These are phyloP conservation scores for Nothobranchius furzeri DNA, from an alignment of 2,113 vertebrate genomes.

Conservation along the genomic window DNA sequence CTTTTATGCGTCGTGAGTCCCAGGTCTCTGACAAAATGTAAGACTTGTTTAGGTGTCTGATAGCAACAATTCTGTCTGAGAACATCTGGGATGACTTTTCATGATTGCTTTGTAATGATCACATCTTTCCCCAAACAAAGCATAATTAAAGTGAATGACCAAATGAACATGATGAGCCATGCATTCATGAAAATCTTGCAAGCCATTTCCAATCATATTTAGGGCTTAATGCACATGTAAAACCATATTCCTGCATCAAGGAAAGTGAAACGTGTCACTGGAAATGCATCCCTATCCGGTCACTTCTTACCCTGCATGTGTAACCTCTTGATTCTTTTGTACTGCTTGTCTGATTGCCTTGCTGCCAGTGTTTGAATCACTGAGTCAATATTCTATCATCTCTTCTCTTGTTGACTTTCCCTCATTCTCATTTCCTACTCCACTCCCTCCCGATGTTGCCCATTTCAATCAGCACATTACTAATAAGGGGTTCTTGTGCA, in stretches of 20 bases:
- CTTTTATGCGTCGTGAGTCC: constrained; percentile 66
- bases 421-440: constrained; percentile 1
- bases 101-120: constrained; percentile 8
- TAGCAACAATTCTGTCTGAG: constrained; percentile 19
- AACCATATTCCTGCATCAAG: constrained; percentile 6
- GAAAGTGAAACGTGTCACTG: constrained; percentile 29
- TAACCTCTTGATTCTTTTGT: constrained; percentile 17
- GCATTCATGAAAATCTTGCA: constrained; percentile 1
- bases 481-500: constrained; percentile 3
- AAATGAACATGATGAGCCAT: too few species aligned
- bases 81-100: constrained; percentile 60
- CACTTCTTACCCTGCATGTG: constrained; percentile 40
- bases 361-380: constrained; percentile 23
- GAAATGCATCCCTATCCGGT: constrained; percentile 56
- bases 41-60: constrained; percentile 52
- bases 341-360: constrained; percentile 27
- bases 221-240: background rate
- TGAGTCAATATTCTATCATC: background rate
- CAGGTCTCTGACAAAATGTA: constrained; percentile 63
- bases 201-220: constrained; percentile 7
- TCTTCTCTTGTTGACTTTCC: constrained; percentile 12
- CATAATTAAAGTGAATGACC: background rate
- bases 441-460: background rate
- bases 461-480: background rate
- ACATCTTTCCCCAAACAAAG: background rate